Percentiles rank a stretch among this genome's conserved stretches.
Conservation (phyloP, 2,113 vertebrate species). For the Pygoscelis antarcticus region DNA sequence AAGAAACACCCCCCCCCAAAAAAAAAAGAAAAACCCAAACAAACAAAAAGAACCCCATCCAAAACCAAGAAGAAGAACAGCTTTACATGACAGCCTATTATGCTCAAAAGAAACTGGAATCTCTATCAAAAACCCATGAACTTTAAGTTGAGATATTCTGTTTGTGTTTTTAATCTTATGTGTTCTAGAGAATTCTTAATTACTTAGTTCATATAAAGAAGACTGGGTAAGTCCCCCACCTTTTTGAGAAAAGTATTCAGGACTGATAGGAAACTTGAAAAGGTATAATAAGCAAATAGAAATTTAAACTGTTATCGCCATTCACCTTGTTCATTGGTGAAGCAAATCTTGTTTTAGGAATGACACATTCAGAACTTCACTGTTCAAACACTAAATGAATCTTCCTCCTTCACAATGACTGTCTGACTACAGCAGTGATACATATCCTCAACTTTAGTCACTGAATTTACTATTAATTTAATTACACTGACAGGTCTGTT, state of each 20-base stretch:
- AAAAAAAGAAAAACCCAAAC: neutral
- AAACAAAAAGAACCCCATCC: neutral
- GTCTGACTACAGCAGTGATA: constrained; percentile 25
- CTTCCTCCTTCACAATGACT: constrained; percentile 30
- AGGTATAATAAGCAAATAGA: constrained; percentile 49
- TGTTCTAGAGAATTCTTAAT: neutral
- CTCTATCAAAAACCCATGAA: neutral
- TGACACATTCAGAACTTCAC: constrained; percentile 51
- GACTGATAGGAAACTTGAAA: constrained; percentile 24
- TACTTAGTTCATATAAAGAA: constrained; percentile 20
- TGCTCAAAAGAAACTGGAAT: neutral
- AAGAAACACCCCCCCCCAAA: neutral
- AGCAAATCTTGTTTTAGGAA: constrained; percentile 27
- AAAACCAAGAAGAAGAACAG: neutral
- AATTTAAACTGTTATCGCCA: constrained; percentile 25
- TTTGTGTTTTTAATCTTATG: neutral
- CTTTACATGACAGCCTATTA: neutral
- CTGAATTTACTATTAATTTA: too few species aligned
- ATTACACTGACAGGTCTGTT: constrained; percentile 18
- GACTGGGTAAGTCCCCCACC: neutral
- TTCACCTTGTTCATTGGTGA: neutral
- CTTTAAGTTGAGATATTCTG: neutral
- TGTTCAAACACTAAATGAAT: constrained; percentile 59
- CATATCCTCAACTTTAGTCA: neutral
- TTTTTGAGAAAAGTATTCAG: constrained; percentile 39